Percentiles rank a stretch among this genome's conserved stretches.
Evolutionary conservation across 1,140 invertebrate species (phyloP).

Genomic region (Trichonephila inaurata): DNA sequence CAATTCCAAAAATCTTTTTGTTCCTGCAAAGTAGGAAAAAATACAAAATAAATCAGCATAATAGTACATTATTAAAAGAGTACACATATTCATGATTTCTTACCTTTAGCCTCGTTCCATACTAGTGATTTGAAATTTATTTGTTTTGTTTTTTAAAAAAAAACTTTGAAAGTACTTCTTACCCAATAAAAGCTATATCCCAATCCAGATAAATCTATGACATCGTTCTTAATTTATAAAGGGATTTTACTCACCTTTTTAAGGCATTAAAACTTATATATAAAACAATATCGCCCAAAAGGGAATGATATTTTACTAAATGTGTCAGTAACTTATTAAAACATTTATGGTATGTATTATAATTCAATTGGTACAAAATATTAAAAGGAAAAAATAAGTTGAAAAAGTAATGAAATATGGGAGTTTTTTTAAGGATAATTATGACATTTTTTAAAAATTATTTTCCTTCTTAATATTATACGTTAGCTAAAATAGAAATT

Average conservation of each 20-base stretch:
- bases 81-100: not conserved
- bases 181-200: not conserved
- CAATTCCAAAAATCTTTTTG: conserved; percentile 82
- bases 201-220: not conserved
- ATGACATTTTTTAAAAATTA: too few relatives aligned
- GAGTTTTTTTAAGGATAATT: too few relatives aligned
- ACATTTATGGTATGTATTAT: too few relatives aligned
- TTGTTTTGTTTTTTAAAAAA: not conserved
- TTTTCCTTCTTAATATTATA: too few relatives aligned
- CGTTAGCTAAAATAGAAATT: too few relatives aligned
- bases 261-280: too few relatives aligned
- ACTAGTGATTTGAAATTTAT: not conserved
- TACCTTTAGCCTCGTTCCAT: not conserved
- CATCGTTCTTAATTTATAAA: not conserved
- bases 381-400: too few relatives aligned
- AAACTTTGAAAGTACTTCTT: not conserved
- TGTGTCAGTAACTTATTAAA: too few relatives aligned
- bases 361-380: too few relatives aligned
- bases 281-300: too few relatives aligned
- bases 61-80: not conserved
- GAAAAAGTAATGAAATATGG: too few relatives aligned
- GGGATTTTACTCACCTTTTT: not conserved
- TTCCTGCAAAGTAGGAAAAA: conserved; percentile 51
- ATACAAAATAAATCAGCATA: not conserved
- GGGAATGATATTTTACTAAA: too few relatives aligned